Conservation (phyloP, 2,113 vertebrate genomes). For the Zosterops hypoxanthus region DNA sequence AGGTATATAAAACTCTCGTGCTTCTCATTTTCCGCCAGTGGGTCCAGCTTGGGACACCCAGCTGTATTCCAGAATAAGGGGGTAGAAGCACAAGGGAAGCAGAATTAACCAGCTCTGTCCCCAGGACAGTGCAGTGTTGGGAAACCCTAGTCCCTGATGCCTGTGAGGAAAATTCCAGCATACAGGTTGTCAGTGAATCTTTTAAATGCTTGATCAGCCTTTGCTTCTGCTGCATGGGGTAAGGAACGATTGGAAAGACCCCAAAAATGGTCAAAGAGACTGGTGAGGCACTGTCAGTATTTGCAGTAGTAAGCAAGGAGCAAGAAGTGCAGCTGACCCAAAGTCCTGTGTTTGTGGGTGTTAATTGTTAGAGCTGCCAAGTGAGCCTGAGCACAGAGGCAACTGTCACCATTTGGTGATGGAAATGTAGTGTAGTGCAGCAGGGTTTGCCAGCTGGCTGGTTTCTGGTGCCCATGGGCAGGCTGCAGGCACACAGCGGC, state of each 20-base stretch:
- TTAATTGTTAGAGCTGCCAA: not conserved
- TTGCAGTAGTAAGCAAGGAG: not conserved
- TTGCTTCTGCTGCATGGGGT: not conserved
- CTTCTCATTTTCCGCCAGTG: not conserved
- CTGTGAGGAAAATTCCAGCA: not conserved
- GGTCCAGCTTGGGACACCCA: not conserved
- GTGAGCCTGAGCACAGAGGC: not conserved
- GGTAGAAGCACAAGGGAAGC: not conserved
- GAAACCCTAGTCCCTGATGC: not conserved
- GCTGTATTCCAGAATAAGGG: not conserved
- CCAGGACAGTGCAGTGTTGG: not conserved
- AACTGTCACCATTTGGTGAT: not conserved
- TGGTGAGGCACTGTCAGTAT: not conserved
- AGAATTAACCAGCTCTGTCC: not conserved
- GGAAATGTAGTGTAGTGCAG: not conserved
- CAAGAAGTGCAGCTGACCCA: not conserved
- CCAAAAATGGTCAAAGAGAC: not conserved
- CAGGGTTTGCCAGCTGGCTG: not conserved
- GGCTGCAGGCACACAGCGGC: not conserved
- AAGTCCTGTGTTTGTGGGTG: accelerated
- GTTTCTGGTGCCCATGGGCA: not conserved
- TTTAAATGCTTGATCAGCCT: not conserved
- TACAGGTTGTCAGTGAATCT: not conserved
- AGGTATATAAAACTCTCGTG: not conserved
- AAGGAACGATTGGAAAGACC: not conserved